Conservation (phyloP, 2,797 vertebrate genomes). For the Myotis pilosus region DNA sequence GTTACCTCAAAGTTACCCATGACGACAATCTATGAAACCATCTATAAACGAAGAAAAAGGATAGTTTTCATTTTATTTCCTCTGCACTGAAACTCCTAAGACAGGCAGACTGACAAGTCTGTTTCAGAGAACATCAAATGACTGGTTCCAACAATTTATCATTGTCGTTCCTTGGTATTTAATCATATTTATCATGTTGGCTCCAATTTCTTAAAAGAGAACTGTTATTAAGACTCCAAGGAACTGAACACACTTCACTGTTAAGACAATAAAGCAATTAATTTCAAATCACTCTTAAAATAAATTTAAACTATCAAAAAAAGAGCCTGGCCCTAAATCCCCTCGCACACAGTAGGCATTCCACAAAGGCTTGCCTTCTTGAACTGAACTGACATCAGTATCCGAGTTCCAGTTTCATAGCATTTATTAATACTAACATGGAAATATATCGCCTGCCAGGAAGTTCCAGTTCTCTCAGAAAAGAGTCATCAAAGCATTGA, state of each 20-base stretch:
- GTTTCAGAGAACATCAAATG: conserved; percentile 57
- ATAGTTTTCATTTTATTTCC: conserved; percentile 33
- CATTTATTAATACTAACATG: not conserved
- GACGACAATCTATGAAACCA: conserved; percentile 16
- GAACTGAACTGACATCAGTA: not conserved
- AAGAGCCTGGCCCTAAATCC: not conserved
- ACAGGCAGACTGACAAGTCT: conserved; percentile 21
- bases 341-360: not conserved
- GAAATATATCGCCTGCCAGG: not conserved
- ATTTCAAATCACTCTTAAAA: conserved; percentile 53
- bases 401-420: not conserved
- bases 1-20: not conserved
- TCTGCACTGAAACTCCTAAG: conserved; percentile 4
- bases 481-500: not conserved
- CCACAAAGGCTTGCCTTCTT: not conserved
- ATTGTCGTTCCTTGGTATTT: conserved; percentile 31
- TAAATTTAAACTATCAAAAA: conserved; percentile 47
- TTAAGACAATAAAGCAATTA: conserved; percentile 34
- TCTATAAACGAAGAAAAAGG: not conserved
- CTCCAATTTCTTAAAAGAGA: conserved; percentile 38
- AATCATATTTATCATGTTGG: conserved; percentile 34
- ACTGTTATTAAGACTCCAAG: conserved; percentile 13
- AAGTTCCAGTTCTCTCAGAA: conserved; percentile 29
- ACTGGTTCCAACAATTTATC: conserved; percentile 31
- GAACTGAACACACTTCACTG: conserved; percentile 48